Base-by-base conservation (phyloP, 2,113 vertebrate species). In the Pedetes capensis region DNA sequence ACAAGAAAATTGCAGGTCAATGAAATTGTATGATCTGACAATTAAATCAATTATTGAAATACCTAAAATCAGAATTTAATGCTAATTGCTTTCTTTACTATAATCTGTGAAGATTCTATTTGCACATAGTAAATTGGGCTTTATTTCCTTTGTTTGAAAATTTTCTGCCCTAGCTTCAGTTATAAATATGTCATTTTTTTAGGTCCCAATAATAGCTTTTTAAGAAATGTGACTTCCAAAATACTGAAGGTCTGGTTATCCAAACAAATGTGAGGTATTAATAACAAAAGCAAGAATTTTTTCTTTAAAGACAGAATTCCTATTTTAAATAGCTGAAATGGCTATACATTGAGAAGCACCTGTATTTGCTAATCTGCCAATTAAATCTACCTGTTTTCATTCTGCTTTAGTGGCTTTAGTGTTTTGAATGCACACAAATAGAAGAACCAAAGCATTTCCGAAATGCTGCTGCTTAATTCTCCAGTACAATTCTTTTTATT, bases 381-480 rank as follows among this genome's bases (percentile, higher is more conserved):
- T 17, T 76, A 89, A 91, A 95, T 95, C 51, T 72, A 39, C 37
- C 44, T 64, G 12, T 91, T 83, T 91, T 29, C 9, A 17, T 68
- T 96, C 47, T 71, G 61, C 16, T 83, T 83, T 96, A 57, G 74
- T 87, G 78, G n/a, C 68, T 97, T 93, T 83, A 85, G 66, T 92
- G 47, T 63, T 69, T 79, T 90, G 91, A 95, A 76, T 89, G 7
- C 37, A 89, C 25, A 87, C 9, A 74, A 57, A 79, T 3, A 27
- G 37, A 91, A 90, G 49, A 75, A 37, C n/a, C 53, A 61, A 27
- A 76, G 11, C 8, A n/a, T 53, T 18, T 83, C 53, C 18, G 42
- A 89, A 87, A 72, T 53, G 37, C 47, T 81, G 34, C 17, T 55
- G 7, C 37, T 66, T 91, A 72, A 57, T 92, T 82, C 64, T 90